phyloP scores from a whole-genome alignment of 2,888 invertebrate genomes.

The Dryocosmus kuriphilus region DNA sequence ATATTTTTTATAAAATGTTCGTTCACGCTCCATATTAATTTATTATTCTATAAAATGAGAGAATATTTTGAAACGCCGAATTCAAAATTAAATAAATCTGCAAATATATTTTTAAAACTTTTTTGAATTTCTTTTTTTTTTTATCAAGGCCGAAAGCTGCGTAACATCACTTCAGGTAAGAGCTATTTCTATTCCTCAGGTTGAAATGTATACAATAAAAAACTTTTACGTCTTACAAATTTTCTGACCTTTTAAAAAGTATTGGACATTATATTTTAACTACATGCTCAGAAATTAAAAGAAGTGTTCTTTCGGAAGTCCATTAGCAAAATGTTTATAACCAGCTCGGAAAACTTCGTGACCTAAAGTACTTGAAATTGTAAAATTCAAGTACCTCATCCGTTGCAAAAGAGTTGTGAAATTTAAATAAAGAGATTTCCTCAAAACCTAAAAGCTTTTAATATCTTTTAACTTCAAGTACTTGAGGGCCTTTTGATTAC shows the following conservation, averaged over 20 bases:
- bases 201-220: no score
- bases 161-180: no score
- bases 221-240: not conserved
- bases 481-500: not conserved
- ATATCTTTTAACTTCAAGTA: not conserved
- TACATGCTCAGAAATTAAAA: not conserved
- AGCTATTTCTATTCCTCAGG: no score
- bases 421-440: not conserved
- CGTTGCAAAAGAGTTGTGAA: not conserved
- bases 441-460: not conserved
- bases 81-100: no score
- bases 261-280: not conserved
- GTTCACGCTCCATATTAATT: no score
- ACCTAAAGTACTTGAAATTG: not conserved
- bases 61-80: no score
- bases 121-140: no score
- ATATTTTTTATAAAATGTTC: no score
- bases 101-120: no score
- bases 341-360: not conserved
- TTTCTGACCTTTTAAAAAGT: not conserved
- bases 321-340: constrained; percentile 6
- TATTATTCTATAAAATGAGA: no score
- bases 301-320: constrained; percentile 4
- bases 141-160: no score
- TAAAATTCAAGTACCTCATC: not conserved